Base-by-base conservation (phyloP, 1,140 invertebrate genomes). In the Maniola jurtina region DNA sequence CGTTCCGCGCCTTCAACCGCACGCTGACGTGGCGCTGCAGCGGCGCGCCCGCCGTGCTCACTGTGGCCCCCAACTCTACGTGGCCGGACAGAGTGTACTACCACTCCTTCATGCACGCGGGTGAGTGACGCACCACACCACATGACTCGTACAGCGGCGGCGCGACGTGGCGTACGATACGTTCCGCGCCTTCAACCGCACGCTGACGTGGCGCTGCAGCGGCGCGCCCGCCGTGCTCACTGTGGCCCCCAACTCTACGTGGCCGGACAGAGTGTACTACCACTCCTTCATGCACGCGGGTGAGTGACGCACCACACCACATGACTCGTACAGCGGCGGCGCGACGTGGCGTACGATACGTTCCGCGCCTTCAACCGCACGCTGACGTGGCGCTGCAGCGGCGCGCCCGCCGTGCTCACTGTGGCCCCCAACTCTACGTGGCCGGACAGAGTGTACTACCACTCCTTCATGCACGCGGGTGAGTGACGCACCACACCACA, bases 81-180 rank as follows among this genome's bases (percentile, higher is more conserved):
- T 98, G 97, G 96, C 97, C 98, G 0, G 97, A 98, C 84, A 92
- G 94, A 9, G 96, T 99, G 14, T 99, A 98, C 89, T 99, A 98
- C 82, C 96, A 98, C 88, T 98, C 96, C 58, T 98, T 97, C 86
- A 97, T 96, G 0, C 96, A 97, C 70, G 70, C 77, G n/a, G 86
- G 85, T 84, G 13, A 15, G 8, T 1, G n/a, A 15, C 14, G 4
- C 40, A 3, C 36, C 9, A 9, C 9, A 9, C 36, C 36, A 38
- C 36, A 38, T 9, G 36, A 6, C 5, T 6, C 36, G 36, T 38
- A n/a, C 36, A 38, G 5, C 36, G 36, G 71, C 93, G 96, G 66
- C 88, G 96, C 65, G 96, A 97, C 80, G 95, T 96, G 74, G 93
- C 94, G 85, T 36, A 63, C 52, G 47, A 92, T 6, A 94, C 94